phyloP scores from a whole-genome alignment of 2,888 invertebrate genomes.

The Crossocerus cetratus region DNA sequence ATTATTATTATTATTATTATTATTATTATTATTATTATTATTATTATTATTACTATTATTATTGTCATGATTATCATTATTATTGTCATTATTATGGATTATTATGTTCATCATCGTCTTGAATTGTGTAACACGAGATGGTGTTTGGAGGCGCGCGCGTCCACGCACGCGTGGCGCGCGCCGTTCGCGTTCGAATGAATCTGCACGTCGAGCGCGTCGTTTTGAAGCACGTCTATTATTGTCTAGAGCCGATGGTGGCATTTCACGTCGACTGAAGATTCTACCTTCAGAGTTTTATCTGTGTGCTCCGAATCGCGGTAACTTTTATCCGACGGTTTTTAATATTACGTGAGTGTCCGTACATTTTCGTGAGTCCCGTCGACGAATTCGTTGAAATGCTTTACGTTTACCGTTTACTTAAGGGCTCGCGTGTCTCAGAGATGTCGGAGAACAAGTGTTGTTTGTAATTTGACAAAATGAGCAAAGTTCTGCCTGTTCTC shows the following conservation, averaged over 20 bases:
- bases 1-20: constrained; percentile 40
- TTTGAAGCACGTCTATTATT: constrained; percentile 12
- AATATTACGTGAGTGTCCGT: neutral
- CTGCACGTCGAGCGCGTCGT: constrained; percentile 43
- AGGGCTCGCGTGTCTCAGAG: too few species aligned
- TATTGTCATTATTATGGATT: constrained; percentile 39
- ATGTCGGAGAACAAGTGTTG: too few species aligned
- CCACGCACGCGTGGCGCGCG: constrained; percentile 23
- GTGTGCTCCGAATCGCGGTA: neutral
- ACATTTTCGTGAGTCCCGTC: constrained; percentile 2
- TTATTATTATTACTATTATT: constrained; percentile 39
- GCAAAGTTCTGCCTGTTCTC: too few species aligned
- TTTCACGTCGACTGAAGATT: neutral
- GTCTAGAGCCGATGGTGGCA: neutral
- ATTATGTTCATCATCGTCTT: constrained; percentile 32
- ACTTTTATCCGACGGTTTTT: neutral
- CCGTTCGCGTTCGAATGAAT: constrained; percentile 28
- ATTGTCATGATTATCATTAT: constrained; percentile 36
- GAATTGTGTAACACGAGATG: constrained; percentile 29
- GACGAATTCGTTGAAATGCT: neutral
- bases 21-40: constrained; percentile 48
- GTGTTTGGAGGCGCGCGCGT: constrained; percentile 37
- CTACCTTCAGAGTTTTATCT: too few species aligned
- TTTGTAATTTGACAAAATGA: too few species aligned
- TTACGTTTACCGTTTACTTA: constrained; percentile 2